Evolutionary conservation across 2,113 vertebrate genomes (phyloP).

Genomic region (Leptobrachium ailaonicum): DNA sequence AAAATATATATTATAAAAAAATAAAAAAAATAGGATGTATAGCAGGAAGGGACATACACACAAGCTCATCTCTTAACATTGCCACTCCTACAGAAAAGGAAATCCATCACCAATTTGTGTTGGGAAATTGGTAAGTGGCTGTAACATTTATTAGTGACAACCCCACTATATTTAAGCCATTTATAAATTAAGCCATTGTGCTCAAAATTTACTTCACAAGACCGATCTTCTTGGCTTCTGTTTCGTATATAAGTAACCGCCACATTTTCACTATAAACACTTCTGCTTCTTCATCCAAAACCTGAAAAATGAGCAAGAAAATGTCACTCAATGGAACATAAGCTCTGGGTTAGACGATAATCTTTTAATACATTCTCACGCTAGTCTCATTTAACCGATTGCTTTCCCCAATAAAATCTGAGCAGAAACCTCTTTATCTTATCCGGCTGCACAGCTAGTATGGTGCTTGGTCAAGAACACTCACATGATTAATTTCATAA

Average conservation of each 20-base stretch:
- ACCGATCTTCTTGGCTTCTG: constrained; percentile 98
- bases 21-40: neutral
- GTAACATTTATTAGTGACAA: neutral
- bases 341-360: too few species aligned
- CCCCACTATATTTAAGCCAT: neutral
- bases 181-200: neutral
- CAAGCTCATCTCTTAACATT: neutral
- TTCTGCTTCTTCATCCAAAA: constrained; percentile 98
- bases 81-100: neutral
- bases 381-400: too few species aligned
- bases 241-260: constrained; percentile 98
- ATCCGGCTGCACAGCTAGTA: too few species aligned
- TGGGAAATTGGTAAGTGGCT: neutral
- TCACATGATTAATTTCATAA: too few species aligned
- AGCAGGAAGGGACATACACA: neutral
- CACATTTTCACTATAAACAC: constrained; percentile 99
- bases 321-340: too few species aligned
- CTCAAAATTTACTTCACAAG: constrained; percentile 86
- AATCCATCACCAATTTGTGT: neutral
- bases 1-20: too few species aligned
- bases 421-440: too few species aligned
- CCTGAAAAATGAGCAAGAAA: constrained; percentile 64
- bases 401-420: too few species aligned
- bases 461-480: too few species aligned
- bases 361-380: too few species aligned